Percentiles rank a stretch among this genome's conserved stretches.
These are phyloP conservation scores for Orycteropus afer DNA, from an alignment of 2,113 vertebrate species.

Conservation along the genomic window DNA sequence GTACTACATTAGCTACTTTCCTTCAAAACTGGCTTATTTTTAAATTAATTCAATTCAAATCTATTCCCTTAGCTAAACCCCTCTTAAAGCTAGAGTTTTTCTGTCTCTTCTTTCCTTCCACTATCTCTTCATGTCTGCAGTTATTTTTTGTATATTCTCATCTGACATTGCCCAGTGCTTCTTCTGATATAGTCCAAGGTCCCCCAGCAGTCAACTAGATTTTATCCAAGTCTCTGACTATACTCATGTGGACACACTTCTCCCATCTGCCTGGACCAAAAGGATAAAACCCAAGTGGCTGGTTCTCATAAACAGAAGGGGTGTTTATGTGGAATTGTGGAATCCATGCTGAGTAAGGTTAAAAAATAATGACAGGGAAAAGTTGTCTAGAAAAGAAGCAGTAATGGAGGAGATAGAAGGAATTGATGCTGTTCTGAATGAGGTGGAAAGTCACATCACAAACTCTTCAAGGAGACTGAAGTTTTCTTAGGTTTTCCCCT, in stretches of 20 bases:
- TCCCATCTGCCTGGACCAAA: constrained; percentile 32
- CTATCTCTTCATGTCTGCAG: neutral
- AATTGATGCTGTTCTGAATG: neutral
- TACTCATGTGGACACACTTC: neutral
- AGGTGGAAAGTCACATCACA: neutral
- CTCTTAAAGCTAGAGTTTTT: neutral
- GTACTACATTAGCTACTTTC: neutral
- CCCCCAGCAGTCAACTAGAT: neutral
- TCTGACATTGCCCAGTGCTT: neutral
- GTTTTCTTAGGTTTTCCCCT: neutral
- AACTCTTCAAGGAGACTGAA: neutral
- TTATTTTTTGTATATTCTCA: constrained; percentile 15
- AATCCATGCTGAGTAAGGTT: neutral
- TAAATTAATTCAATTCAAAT: constrained; percentile 2
- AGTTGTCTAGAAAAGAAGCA: neutral
- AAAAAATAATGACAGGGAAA: neutral
- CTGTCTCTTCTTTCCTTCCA: neutral
- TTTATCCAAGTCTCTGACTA: constrained; percentile 31
- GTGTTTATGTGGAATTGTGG: neutral
- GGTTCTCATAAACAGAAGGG: constrained; percentile 24
- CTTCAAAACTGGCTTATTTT: neutral
- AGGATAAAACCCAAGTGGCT: neutral
- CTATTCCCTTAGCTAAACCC: neutral
- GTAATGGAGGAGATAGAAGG: neutral
- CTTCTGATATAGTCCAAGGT: neutral